Conservation (phyloP, 2,797 vertebrate species). For the Nyctalus aviator region DNA sequence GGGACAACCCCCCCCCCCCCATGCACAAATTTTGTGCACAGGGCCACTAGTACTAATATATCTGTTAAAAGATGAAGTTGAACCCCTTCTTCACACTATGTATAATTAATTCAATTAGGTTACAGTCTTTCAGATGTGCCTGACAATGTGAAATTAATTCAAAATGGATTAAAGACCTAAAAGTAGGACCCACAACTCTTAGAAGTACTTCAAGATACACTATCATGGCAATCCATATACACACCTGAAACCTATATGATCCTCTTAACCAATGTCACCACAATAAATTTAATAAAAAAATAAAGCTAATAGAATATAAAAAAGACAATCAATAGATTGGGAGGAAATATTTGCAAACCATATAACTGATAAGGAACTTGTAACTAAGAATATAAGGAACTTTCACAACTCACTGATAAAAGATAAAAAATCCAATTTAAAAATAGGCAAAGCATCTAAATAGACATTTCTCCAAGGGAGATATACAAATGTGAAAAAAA, state of each 20-base stretch:
- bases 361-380: not conserved
- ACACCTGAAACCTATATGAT: too few relatives aligned
- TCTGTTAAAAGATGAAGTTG: not conserved
- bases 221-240: not conserved
- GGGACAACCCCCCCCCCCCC: too few relatives aligned
- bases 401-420: constrained; percentile 40
- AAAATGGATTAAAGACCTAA: not conserved
- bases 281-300: too few relatives aligned
- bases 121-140: too few relatives aligned
- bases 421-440: not conserved
- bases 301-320: too few relatives aligned
- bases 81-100: not conserved
- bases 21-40: too few relatives aligned
- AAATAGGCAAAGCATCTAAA: constrained; percentile 32
- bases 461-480: not conserved
- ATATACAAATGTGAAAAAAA: constrained; percentile 32
- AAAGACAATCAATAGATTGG: not conserved
- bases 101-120: too few relatives aligned
- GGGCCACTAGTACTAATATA: too few relatives aligned
- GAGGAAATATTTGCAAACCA: constrained; percentile 1
- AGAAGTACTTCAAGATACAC: not conserved
- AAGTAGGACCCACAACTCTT: not conserved
- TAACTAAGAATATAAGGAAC: not conserved
- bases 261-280: too few relatives aligned
- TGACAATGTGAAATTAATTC: not conserved